phyloP scores from a whole-genome alignment of 2,113 vertebrate species.

The Tachysurus fulvidraco region DNA sequence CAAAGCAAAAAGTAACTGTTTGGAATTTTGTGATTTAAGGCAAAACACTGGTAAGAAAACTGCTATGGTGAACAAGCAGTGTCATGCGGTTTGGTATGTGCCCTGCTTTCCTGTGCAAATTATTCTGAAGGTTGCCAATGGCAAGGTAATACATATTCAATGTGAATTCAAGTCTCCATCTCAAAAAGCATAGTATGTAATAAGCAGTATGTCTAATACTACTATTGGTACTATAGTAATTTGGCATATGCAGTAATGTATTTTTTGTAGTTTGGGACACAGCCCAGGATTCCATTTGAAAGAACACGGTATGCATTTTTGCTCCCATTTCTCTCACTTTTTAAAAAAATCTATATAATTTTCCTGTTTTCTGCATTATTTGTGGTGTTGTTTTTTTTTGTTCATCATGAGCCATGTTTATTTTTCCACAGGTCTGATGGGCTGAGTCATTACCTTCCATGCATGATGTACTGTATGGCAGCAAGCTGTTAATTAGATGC shows the following conservation, averaged over 20 bases:
- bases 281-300: slow-evolving; percentile 2
- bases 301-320: neutral
- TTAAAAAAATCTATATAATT: too few relatives aligned
- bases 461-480: neutral
- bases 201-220: neutral
- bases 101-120: slow-evolving; percentile 20
- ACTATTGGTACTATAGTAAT: neutral
- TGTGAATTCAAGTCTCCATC: neutral
- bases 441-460: neutral
- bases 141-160: slow-evolving; percentile 17
- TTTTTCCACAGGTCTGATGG: neutral
- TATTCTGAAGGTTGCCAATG: slow-evolving; percentile 20
- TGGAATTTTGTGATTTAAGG: neutral
- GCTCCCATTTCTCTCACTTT: neutral
- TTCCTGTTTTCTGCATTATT: neutral
- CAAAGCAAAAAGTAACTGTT: neutral
- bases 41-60: neutral
- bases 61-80: neutral
- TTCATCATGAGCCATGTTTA: neutral
- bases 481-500: neutral
- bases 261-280: neutral
- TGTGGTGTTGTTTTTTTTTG: neutral
- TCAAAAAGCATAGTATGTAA: neutral
- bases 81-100: neutral
- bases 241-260: neutral